A percentile compares a stretch with the other conserved stretches of the same genome.
Conservation (phyloP, 1,140 invertebrate genomes). For the Probaryconus sp. region DNA sequence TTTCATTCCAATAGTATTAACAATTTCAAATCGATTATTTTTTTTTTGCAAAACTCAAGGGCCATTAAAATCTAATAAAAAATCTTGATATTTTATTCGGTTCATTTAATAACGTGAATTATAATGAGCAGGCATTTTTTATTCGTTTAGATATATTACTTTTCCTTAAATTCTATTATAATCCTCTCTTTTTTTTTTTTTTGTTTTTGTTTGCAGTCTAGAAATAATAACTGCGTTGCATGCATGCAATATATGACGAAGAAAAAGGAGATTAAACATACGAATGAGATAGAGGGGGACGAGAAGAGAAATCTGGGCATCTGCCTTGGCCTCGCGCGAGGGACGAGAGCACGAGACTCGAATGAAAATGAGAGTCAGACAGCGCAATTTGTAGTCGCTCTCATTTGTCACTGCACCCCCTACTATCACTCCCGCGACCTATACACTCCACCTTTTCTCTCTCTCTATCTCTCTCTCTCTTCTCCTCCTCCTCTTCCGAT, state of each 20-base stretch:
- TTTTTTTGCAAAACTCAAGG: too few relatives aligned
- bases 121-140: conserved; percentile 49
- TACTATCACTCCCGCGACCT: conserved; percentile 59
- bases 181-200: conserved; percentile 53
- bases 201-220: conserved; percentile 43
- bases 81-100: conserved; percentile 37
- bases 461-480: conserved; percentile 11
- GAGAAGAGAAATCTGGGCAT: conserved; percentile 49
- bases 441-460: conserved; percentile 42
- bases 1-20: not conserved
- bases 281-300: conserved; percentile 52
- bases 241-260: conserved; percentile 56
- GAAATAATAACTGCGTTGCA: conserved; percentile 58
- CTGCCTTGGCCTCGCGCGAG: conserved; percentile 55
- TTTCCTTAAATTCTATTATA: conserved; percentile 59
- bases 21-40: too few relatives aligned
- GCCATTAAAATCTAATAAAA: too few relatives aligned
- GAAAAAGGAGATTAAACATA: conserved; percentile 59
- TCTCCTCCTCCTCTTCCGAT: conserved; percentile 30
- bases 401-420: conserved; percentile 64
- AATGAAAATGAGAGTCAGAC: conserved; percentile 64
- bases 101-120: conserved; percentile 46
- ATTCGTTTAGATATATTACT: conserved; percentile 51
- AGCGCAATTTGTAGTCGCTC: conserved; percentile 64
- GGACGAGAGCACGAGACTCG: conserved; percentile 59